A percentile compares a stretch with the other conserved stretches of the same genome.
Conservation (phyloP, 2,797 vertebrate species). For the Liasis olivaceus region DNA sequence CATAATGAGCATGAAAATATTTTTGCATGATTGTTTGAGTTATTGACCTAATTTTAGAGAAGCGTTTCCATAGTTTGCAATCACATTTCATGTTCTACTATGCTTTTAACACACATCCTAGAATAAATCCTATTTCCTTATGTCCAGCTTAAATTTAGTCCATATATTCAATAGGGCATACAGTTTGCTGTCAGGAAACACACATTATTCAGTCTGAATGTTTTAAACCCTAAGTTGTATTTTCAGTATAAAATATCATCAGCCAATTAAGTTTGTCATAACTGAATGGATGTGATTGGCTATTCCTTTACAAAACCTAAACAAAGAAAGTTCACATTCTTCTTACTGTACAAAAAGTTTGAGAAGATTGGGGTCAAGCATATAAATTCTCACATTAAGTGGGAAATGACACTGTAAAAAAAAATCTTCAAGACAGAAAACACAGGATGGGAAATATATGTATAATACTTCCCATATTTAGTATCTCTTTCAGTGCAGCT, state of each 20-base stretch:
- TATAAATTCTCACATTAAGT: neutral
- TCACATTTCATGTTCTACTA: neutral
- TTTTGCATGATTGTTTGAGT: neutral
- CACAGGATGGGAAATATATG: neutral
- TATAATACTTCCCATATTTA: neutral
- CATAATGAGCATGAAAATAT: neutral
- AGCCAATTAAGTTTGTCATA: neutral
- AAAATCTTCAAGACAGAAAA: slow-evolving; percentile 31
- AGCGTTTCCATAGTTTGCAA: neutral
- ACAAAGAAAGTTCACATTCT: slow-evolving; percentile 13
- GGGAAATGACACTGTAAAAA: slow-evolving; percentile 25
- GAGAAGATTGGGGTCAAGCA: neutral
- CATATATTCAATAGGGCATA: slow-evolving; percentile 1
- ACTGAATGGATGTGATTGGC: neutral
- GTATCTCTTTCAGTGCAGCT: neutral
- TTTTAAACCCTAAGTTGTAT: neutral
- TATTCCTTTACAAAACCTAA: neutral
- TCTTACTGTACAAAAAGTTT: neutral
- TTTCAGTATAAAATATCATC: neutral
- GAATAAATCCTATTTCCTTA: neutral
- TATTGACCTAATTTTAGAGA: neutral
- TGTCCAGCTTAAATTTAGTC: neutral
- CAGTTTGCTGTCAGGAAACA: neutral
- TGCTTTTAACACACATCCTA: neutral
- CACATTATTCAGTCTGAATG: neutral